A percentile compares a stretch with the other conserved stretches of the same genome.
Evolutionary conservation across 2,797 vertebrate genomes (phyloP).

Genomic region (Dryobates pubescens): DNA sequence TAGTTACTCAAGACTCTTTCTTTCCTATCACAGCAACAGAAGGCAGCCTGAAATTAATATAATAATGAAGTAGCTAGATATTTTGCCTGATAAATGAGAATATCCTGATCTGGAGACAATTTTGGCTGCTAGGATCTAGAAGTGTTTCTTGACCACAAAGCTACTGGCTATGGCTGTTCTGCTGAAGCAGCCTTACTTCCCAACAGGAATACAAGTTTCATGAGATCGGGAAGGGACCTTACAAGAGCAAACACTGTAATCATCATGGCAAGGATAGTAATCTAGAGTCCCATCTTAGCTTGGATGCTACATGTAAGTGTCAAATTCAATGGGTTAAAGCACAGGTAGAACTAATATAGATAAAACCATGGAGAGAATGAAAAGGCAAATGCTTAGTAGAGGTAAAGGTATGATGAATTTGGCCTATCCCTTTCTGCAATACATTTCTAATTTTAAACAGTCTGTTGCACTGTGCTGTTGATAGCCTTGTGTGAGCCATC

Average conservation of each 20-base stretch:
- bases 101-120: background rate
- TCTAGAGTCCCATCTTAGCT: background rate
- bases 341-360: background rate
- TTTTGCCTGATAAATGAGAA: background rate
- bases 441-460: slow-evolving; percentile 56
- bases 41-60: background rate
- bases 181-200: background rate
- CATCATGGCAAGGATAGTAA: background rate
- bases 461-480: slow-evolving; percentile 58
- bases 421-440: background rate
- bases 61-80: background rate
- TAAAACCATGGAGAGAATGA: background rate
- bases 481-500: slow-evolving; percentile 70
- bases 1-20: background rate
- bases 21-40: background rate
- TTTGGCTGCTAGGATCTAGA: background rate
- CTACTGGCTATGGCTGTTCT: background rate
- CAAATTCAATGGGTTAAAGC: background rate
- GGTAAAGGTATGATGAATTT: slow-evolving; percentile 10
- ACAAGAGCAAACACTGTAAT: background rate
- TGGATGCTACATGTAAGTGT: background rate
- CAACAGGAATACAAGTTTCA: background rate
- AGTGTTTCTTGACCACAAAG: background rate
- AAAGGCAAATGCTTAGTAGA: slow-evolving; percentile 39
- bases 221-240: background rate